phyloP scores from a whole-genome alignment of 2,113 vertebrate species.

The Setophaga petechia region DNA sequence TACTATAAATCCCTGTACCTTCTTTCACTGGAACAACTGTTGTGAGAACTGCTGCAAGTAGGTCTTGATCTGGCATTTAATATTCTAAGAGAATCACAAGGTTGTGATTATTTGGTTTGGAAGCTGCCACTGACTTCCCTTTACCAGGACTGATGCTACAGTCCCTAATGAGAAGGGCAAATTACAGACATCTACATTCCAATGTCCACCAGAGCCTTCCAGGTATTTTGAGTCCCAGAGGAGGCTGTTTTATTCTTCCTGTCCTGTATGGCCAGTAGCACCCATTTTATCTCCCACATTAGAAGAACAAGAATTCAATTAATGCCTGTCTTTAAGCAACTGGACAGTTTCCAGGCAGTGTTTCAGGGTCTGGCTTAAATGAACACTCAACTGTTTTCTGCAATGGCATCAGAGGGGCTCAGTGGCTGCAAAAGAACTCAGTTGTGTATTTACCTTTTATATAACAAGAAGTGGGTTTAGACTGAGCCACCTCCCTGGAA shows the following conservation, averaged over 20 bases:
- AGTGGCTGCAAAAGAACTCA: not conserved
- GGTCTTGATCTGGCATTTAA: not conserved
- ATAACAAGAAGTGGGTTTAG: not conserved
- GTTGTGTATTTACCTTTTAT: not conserved
- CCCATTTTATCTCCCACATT: not conserved
- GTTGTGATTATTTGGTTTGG: not conserved
- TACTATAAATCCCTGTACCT: not conserved
- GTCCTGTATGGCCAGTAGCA: not conserved
- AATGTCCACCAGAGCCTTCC: not conserved
- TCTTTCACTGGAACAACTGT: not conserved
- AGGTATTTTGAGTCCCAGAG: not conserved
- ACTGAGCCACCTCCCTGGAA: not conserved
- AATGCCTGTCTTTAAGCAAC: not conserved
- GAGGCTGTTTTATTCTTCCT: not conserved
- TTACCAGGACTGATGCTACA: not conserved
- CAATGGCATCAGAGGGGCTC: not conserved
- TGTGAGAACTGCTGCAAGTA: not conserved
- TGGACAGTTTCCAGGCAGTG: not conserved
- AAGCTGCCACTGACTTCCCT: not conserved
- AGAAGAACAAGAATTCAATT: not conserved
- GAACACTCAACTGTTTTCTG: not conserved
- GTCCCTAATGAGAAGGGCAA: not conserved
- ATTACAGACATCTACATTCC: not conserved
- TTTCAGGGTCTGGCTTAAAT: not conserved
- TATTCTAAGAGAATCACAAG: not conserved